Evolutionary conservation across 1,140 invertebrate species (phyloP), one percentile per base, ranked within the genome.

Genomic region (Bombus consobrinus): DNA sequence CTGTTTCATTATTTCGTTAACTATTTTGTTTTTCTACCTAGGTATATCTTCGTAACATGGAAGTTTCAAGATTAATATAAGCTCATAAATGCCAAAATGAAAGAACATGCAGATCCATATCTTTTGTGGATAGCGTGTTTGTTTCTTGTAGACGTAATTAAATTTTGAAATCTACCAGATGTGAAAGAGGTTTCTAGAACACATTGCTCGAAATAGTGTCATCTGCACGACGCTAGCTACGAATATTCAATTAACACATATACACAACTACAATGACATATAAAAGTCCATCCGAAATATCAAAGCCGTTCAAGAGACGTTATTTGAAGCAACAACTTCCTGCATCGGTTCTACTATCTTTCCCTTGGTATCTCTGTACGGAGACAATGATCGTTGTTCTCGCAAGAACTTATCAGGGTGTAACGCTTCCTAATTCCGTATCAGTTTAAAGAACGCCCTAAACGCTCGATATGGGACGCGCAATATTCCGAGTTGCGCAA

Each of bases 401-500:
- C 12, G 13, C 8, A 57, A 76, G 25, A 37, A 59, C 13, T 5
- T 8, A 76, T 39, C 13, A 28, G 25, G 34, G 53, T 28, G 32
- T 76, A 76, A 59, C 37, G 34, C 37, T 72, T 84, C 47, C 53
- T 25, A 73, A 71, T 72, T 62, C 47, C 47, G 5, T 59, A 47
- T 73, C 69, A 22, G 32, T 74, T 81, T 80, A 59, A 81, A 72
- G 81, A 82, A 77, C 73, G 34, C 81, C 74, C 66, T 83, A 84
- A 83, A 87, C 85, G 74, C 25, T 87, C 85, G 34, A 86, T 86
- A 86, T 83, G 57, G 73, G 57, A 47, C 75, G 81, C 66, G 85
- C 80, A 83, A 82, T 86, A 82, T 75, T 86, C 81, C n/a, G 85
- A 83, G 85, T 77, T 86, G 85, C 85, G 85, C 85, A 83, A 86